Evolutionary conservation across 2,888 invertebrate genomes (phyloP).

Genomic region (Axea sp.): DNA sequence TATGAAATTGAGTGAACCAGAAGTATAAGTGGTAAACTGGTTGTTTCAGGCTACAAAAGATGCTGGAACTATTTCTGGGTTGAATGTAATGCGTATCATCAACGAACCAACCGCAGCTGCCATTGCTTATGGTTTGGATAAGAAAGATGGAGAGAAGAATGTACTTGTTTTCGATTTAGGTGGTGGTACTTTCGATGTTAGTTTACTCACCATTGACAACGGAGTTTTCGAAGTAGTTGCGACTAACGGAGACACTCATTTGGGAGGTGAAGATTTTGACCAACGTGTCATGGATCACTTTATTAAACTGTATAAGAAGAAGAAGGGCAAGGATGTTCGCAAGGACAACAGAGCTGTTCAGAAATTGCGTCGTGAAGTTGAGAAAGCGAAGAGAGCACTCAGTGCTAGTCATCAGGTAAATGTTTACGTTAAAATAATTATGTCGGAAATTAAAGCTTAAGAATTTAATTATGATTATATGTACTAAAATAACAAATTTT

Average conservation of each 20-base stretch:
- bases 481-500: too few relatives aligned
- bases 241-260: conserved; percentile 97
- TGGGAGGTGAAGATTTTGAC: conserved; percentile 99
- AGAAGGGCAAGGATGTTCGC: conserved; percentile 98
- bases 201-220: conserved; percentile 98
- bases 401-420: conserved; percentile 92
- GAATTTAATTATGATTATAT: too few relatives aligned
- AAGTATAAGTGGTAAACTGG: too few relatives aligned
- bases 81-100: conserved; percentile 96
- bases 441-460: too few relatives aligned
- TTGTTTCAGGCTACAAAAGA: conserved; percentile 96
- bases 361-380: conserved; percentile 97
- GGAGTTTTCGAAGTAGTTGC: conserved; percentile 97
- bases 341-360: conserved; percentile 97
- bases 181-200: conserved; percentile 99
- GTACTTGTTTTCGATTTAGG: conserved; percentile 99
- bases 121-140: conserved; percentile 97
- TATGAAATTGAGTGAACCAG: too few relatives aligned
- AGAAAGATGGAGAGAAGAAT: conserved; percentile 98
- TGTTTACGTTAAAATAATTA: too few relatives aligned
- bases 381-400: conserved; percentile 97
- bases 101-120: conserved; percentile 99
- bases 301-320: conserved; percentile 98
- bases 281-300: conserved; percentile 99
- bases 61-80: conserved; percentile 96